Evolutionary conservation across 1,140 invertebrate species (phyloP), one percentile per base, ranked within the genome.

Genomic region (Ceratosolen solmsi): DNA sequence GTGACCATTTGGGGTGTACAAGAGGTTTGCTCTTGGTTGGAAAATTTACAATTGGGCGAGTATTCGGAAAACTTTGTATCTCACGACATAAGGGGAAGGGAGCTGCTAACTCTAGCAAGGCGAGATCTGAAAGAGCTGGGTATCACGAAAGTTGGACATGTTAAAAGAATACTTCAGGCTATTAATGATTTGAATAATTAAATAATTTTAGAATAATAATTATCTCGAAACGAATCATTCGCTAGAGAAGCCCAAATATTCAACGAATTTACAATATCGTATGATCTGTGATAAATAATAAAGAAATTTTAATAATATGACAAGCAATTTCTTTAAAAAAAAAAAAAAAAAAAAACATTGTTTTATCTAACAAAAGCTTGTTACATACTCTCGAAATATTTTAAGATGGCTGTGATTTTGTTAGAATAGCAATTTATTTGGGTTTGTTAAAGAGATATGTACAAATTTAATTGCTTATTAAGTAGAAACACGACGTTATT

Each of bases 81-180:
- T 27, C 96, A 99, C 89, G 98, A 99, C 90, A 97, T 99, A 83
- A 94, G 96, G 54, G 98, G 98, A 7, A 93, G 95, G 33, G 98
- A 99, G 88, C 92, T 99, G 17, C 92, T 99, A 0, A 94, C 95
- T 15, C 91, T 99, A 68, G 97, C 97, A 5, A 92, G 98, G 73
- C 90, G 96, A 25, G 96, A 98, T 90, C 92, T 97, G 0, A 95
- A 97, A 88, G 98, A 99, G 84, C 92, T 99, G 20, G 97, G 97
- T 33, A 95, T 99, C 36, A 96, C 95, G 2, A 99, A 99, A 92
- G 94, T 99, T 49, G 98, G 98, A 8, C 98, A 99, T 89, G 94
- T 99, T 3, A 99, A 99, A 90, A 94, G 98, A 84, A 96, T 99
- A 82, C 94, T 98, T 80, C 96, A 98, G 89, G 97, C 96, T 22